These are phyloP conservation scores for Tortrix viridana DNA, from an alignment of 2,888 invertebrate genomes.

Conservation along the genomic window DNA sequence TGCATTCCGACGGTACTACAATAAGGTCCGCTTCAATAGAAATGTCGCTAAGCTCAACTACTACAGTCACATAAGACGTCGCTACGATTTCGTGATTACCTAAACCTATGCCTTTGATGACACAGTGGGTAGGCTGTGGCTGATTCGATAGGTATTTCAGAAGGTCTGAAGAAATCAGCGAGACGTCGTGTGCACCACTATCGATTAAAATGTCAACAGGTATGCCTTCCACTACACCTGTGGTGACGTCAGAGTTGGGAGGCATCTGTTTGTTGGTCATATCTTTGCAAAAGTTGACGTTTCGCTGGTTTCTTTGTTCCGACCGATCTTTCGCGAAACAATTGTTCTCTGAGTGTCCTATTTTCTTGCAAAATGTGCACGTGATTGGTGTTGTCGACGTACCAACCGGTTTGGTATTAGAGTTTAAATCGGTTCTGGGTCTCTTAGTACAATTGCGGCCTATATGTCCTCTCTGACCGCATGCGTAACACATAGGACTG, in stretches of 20 bases:
- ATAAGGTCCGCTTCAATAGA: too few species aligned
- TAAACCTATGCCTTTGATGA: too few species aligned
- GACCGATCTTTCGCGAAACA: constrained; percentile 6
- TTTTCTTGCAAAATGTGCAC: background rate
- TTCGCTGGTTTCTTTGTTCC: background rate
- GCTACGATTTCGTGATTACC: too few species aligned
- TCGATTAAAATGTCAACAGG: constrained; percentile 45
- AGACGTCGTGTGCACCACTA: constrained; percentile 41
- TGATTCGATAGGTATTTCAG: too few species aligned
- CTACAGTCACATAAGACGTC: too few species aligned
- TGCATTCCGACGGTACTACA: too few species aligned
- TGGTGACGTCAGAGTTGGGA: constrained; percentile 36
- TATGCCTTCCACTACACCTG: constrained; percentile 41
- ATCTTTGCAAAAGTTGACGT: constrained; percentile 40
- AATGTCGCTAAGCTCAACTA: too few species aligned
- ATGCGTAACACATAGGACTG: too few species aligned
- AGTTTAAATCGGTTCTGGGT: background rate
- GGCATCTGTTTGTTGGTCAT: background rate
- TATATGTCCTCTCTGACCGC: too few species aligned
- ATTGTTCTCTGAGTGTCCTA: background rate
- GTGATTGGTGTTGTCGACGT: background rate
- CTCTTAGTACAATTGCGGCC: too few species aligned
- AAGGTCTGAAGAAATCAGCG: too few species aligned
- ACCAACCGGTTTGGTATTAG: background rate
- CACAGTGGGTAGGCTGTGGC: too few species aligned